phyloP scores from a whole-genome alignment of 2,888 invertebrate species.

The Eupithecia pulchellata region DNA sequence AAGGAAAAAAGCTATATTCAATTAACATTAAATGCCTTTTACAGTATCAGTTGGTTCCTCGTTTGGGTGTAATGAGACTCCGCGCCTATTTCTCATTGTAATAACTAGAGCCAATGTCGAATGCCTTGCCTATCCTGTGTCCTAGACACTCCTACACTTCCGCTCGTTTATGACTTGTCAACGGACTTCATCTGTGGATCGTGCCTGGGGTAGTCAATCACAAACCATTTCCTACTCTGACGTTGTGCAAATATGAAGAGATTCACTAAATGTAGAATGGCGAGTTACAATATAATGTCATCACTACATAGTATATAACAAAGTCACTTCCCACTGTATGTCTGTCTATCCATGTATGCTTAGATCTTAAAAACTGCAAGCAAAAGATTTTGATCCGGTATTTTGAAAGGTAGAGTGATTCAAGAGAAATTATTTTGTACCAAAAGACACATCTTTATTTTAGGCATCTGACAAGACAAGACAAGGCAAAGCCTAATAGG shows the following conservation, averaged over 20 bases:
- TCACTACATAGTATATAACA: no score
- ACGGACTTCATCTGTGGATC: background rate
- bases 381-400: no score
- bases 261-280: background rate
- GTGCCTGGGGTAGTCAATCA: background rate
- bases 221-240: conserved; percentile 22
- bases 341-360: no score
- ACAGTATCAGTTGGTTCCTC: conserved; percentile 36
- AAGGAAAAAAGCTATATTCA: conserved; percentile 34
- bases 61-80: conserved; percentile 37
- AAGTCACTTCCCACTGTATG: no score
- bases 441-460: no score
- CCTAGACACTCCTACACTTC: conserved; percentile 43
- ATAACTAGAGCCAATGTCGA: conserved; percentile 27
- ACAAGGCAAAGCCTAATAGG: background rate
- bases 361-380: no score
- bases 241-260: background rate
- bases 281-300: no score
- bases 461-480: background rate
- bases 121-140: conserved; percentile 39
- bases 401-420: no score
- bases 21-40: conserved; percentile 32
- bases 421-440: no score
- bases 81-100: conserved; percentile 37
- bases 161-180: conserved; percentile 5